A percentile compares a stretch with the other conserved stretches of the same genome.
These are phyloP conservation scores for Poecilobothrus nobilitatus DNA, from an alignment of 2,888 invertebrate species.

Conservation along the genomic window DNA sequence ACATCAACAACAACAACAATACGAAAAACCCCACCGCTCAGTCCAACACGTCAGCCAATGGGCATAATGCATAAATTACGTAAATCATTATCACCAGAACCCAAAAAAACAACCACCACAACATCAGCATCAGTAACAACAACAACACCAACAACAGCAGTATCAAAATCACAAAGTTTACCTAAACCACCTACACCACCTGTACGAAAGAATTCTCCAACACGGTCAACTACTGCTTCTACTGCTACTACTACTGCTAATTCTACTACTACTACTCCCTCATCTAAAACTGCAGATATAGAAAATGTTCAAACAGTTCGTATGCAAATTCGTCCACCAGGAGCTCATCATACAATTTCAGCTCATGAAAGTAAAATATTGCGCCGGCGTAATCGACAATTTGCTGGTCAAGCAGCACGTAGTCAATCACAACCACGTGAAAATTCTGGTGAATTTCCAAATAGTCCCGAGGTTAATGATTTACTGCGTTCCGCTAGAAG, in stretches of 20 bases:
- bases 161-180: slow-evolving; percentile 7
- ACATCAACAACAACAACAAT: no score
- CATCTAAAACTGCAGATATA: slow-evolving; percentile 19
- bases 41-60: slow-evolving; percentile 19
- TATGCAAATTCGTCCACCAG: slow-evolving; percentile 36
- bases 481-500: slow-evolving; percentile 33
- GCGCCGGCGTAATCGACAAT: slow-evolving; percentile 37
- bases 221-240: neutral
- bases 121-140: neutral
- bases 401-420: slow-evolving; percentile 40
- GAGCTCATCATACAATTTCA: slow-evolving; percentile 27
- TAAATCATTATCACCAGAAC: neutral
- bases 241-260: no score
- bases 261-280: no score
- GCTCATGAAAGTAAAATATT: slow-evolving; percentile 43
- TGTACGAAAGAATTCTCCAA: neutral
- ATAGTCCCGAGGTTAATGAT: slow-evolving; percentile 33
- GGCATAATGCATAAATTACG: neutral
- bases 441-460: slow-evolving; percentile 32
- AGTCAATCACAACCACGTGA: slow-evolving; percentile 40
- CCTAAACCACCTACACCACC: neutral
- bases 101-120: neutral
- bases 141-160: neutral
- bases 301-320: slow-evolving; percentile 29
- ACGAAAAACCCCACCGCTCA: slow-evolving; percentile 18